A percentile compares a stretch with the other conserved stretches of the same genome.
These are phyloP conservation scores for Austrolebias charrua DNA, from an alignment of 2,797 vertebrate genomes.

Conservation along the genomic window DNA sequence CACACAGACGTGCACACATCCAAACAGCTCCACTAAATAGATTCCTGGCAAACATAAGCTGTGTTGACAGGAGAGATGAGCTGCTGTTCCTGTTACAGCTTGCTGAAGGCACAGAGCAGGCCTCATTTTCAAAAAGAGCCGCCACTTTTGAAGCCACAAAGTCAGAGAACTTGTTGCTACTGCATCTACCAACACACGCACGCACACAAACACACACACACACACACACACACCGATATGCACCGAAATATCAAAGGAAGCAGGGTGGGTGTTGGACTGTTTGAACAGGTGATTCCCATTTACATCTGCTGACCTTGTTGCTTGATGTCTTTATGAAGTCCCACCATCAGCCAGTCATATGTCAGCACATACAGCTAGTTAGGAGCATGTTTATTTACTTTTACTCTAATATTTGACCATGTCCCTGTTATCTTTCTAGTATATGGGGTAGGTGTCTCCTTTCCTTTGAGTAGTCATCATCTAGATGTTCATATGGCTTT, in stretches of 20 bases:
- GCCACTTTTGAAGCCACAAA: slow-evolving; percentile 71
- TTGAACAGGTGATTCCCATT: slow-evolving; percentile 86
- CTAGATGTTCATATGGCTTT: too few relatives aligned
- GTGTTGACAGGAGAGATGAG: slow-evolving; percentile 81
- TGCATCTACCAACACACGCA: slow-evolving; percentile 71
- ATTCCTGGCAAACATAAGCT: slow-evolving; percentile 79
- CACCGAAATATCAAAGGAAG: slow-evolving; percentile 74
- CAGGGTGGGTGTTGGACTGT: slow-evolving; percentile 66
- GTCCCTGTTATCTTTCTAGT: too few relatives aligned
- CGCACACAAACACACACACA: slow-evolving; percentile 39
- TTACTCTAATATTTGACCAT: neutral
- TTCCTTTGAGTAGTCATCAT: too few relatives aligned
- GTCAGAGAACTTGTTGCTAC: slow-evolving; percentile 71
- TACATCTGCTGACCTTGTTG: slow-evolving; percentile 68
- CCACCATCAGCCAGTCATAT: slow-evolving; percentile 39
- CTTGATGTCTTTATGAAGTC: slow-evolving; percentile 62
- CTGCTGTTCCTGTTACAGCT: slow-evolving; percentile 78
- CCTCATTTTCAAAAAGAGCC: slow-evolving; percentile 66
- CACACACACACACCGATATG: slow-evolving; percentile 38
- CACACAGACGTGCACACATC: slow-evolving; percentile 62
- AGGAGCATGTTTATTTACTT: slow-evolving; percentile 1
- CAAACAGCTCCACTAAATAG: slow-evolving; percentile 68
- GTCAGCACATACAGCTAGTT: slow-evolving; percentile 30
- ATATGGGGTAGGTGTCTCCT: too few relatives aligned
- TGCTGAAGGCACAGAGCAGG: slow-evolving; percentile 65